Evolutionary conservation across 2,888 invertebrate genomes (phyloP).

Genomic region (Lochmaea crataegi): DNA sequence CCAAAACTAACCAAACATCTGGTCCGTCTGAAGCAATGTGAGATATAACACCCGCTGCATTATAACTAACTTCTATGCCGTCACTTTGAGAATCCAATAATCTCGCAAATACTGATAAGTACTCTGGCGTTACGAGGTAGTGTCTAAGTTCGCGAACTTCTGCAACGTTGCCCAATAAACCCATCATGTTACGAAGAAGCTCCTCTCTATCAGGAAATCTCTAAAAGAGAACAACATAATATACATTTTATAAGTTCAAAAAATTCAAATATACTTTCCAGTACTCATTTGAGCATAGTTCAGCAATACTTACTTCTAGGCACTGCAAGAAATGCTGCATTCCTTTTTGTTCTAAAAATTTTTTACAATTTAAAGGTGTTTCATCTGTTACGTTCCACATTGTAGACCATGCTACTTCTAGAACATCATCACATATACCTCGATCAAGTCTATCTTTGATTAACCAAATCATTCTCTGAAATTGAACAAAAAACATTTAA

Average conservation of each 20-base stretch:
- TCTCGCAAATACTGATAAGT: constrained; percentile 87
- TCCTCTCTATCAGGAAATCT: constrained; percentile 90
- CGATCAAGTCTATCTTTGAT: constrained; percentile 84
- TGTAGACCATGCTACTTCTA: constrained; percentile 99
- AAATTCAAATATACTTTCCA: no score
- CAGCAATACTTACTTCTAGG: constrained; percentile 73
- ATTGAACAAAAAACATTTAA: not conserved
- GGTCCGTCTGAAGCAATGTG: constrained; percentile 95
- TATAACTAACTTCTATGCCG: constrained; percentile 89
- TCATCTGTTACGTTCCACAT: constrained; percentile 99
- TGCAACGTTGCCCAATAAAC: constrained; percentile 94
- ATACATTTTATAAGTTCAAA: no score
- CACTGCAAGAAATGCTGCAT: constrained; percentile 92
- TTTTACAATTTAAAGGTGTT: constrained; percentile 92
- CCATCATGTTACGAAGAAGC: constrained; percentile 97
- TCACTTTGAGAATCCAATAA: constrained; percentile 88
- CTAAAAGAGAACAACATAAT: constrained; percentile 65
- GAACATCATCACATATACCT: constrained; percentile 89
- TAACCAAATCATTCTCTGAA: constrained; percentile 86
- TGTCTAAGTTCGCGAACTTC: constrained; percentile 87
- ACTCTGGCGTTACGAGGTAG: constrained; percentile 85
- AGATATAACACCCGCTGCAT: constrained; percentile 94
- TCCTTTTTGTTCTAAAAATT: constrained; percentile 89
- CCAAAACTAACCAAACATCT: constrained; percentile 80
- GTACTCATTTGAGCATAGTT: constrained; percentile 10